Evolutionary conservation across 2,113 vertebrate species (phyloP), one percentile per base, ranked within the genome.

Genomic region (Antigone vipio): DNA sequence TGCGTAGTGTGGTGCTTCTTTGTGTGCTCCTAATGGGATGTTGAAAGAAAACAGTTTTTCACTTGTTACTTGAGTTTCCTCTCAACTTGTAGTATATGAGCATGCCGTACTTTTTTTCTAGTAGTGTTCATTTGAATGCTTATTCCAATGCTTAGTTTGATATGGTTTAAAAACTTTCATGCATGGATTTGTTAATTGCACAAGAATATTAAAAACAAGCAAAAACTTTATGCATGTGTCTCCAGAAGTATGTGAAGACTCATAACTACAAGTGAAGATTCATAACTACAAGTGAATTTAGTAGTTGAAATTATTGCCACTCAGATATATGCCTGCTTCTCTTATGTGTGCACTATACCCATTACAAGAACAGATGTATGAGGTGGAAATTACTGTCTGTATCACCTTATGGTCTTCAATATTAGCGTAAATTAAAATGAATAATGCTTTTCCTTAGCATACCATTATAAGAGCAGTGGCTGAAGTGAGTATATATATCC

Each of bases 211-310:
- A 84, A 88, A 87, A 72, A 3, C 8, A 50, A 85, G 69, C 29
- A 16, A 14, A 58, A 66, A 42, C 7, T 83, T 77, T 78, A n/a
- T 80, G 72, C 64, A 73, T 91, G 77, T 26, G 19, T 58, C 50
- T 52, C 29, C 50, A 80, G 21, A 86, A 62, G 7, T 78, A 35
- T 6, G 23, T 85, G 64, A 87, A 89, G 93, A 52, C 40, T 89
- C 93, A 71, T 87, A 58, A 81, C 47, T n/a, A 27, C 83, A 85
- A 91, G 87, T 78, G 69, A 38, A 63, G 94, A 95, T 89, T 95
- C 93, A 71, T 87, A 58, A 81, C 47, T n/a, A 27, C 83, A 85
- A 91, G 87, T 78, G 69, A 38, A 63, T 72, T 89, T 56, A 72
- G 8, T 34, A n/a, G 44, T 74, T 92, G 56, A 91, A 80, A 52